Conservation (phyloP, 1,140 invertebrate species). For the Belonocnema kinseyi region DNA sequence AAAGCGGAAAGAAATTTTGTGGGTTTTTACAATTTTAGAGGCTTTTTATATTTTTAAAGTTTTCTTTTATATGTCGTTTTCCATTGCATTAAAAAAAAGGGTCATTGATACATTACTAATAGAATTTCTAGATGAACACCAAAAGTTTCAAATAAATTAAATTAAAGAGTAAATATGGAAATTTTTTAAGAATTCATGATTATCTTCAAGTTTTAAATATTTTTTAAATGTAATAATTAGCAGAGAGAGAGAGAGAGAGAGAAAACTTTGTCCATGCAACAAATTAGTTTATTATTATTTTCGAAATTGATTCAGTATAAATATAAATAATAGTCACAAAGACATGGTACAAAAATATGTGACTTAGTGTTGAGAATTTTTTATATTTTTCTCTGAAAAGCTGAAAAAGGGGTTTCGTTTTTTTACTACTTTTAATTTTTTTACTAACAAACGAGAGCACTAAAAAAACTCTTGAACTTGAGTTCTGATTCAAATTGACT, state of each 20-base stretch:
- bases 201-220: background rate
- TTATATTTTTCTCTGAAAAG: too few species aligned
- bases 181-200: background rate
- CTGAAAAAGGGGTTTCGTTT: too few species aligned
- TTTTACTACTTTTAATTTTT: too few species aligned
- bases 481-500: background rate
- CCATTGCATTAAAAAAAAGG: too few species aligned
- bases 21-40: too few species aligned
- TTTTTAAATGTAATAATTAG: constrained; percentile 8
- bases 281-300: background rate
- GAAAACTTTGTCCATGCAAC: background rate
- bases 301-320: background rate
- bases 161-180: background rate
- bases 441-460: background rate
- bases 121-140: too few species aligned
- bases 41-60: too few species aligned
- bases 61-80: too few species aligned
- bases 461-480: background rate
- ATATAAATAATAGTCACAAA: background rate
- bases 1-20: too few species aligned
- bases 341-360: background rate
- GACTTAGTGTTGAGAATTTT: too few species aligned
- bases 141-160: background rate
- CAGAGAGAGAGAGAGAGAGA: background rate
- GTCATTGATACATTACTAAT: too few species aligned